phyloP scores from a whole-genome alignment of 2,888 invertebrate species.

The Sympetrum striolatum region DNA sequence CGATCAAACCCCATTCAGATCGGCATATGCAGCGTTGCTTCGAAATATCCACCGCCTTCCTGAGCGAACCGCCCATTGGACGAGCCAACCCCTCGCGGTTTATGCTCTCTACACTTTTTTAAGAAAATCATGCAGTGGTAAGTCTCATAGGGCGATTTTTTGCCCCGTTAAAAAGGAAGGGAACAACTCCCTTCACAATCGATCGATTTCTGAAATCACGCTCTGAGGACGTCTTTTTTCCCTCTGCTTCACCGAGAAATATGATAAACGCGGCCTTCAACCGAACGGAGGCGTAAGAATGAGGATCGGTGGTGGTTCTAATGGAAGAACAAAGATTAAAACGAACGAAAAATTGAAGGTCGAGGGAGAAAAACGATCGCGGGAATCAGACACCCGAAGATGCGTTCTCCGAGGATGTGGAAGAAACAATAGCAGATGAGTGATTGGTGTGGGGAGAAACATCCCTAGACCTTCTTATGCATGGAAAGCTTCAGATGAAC shows the following conservation, averaged over 20 bases:
- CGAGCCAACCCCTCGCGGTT: neutral
- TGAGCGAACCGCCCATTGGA: too few relatives aligned
- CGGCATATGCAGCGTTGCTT: too few relatives aligned
- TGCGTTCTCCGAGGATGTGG: neutral
- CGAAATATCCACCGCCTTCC: too few relatives aligned
- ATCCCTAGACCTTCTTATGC: too few relatives aligned
- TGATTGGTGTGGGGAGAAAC: too few relatives aligned
- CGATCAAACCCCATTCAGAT: too few relatives aligned
- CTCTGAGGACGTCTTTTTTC: neutral
- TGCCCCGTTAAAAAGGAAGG: neutral
- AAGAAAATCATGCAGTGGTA: neutral
- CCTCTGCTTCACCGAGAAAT: neutral
- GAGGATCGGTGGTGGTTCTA: too few relatives aligned
- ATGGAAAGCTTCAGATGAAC: too few relatives aligned
- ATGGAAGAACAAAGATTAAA: too few relatives aligned
- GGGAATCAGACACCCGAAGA: neutral
- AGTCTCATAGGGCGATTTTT: neutral
- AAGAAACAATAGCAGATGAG: too few relatives aligned
- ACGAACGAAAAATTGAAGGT: neutral
- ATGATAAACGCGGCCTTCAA: neutral
- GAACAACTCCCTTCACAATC: neutral
- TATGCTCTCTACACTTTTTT: neutral
- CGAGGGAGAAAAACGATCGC: neutral
- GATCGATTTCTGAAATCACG: constrained; percentile 30
- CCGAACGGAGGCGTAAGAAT: neutral